Evolutionary conservation across 2,113 vertebrate genomes (phyloP), one percentile per base, ranked within the genome.

Genomic region (Proterorhinus semilunaris): DNA sequence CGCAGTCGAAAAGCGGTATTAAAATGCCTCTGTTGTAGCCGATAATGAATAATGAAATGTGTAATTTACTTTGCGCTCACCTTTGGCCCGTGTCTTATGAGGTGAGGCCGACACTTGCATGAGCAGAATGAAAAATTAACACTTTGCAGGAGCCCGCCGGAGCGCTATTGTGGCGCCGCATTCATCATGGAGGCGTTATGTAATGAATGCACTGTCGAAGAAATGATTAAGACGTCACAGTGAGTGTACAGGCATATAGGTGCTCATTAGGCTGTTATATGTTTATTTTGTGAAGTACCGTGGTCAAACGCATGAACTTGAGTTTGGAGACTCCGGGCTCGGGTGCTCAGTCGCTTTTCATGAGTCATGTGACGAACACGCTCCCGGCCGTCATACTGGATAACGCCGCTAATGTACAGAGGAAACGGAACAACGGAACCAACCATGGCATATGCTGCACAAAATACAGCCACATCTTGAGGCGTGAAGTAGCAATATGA

Each of bases 1-100:
- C 27, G 27, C 27, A 36, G 27, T 36, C 3, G 17, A 72, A 76
- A 79, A 64, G 11, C 10, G n/a, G 48, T 48, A 64, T 79, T 80
- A 66, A 46, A 62, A 70, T 71, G 68, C 66, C 53, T 73, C 65
- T 62, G 68, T 62, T 62, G 27, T 57, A 70, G 53, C 3, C n/a
- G 59, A 74, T 76, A 17, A 83, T 87, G 71, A 84, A 84, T 84
- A 80, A 84, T 84, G 68, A 66, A 85, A 82, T 58, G 52, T 74
- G 73, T 72, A 54, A 85, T 81, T 86, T 66, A 76, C 69, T 78
- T 72, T 78, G 27, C 52, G 16, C 62, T 55, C 52, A 72, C 81
- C 83, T 84, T 80, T 68, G 67, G 13, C 55, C 65, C 0, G 17
- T 45, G 51, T 66, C 70, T 65, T 12, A 15, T n/a, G 8, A 44